These are phyloP conservation scores for Fringilla coelebs DNA, from an alignment of 2,797 vertebrate genomes.

Conservation along the genomic window DNA sequence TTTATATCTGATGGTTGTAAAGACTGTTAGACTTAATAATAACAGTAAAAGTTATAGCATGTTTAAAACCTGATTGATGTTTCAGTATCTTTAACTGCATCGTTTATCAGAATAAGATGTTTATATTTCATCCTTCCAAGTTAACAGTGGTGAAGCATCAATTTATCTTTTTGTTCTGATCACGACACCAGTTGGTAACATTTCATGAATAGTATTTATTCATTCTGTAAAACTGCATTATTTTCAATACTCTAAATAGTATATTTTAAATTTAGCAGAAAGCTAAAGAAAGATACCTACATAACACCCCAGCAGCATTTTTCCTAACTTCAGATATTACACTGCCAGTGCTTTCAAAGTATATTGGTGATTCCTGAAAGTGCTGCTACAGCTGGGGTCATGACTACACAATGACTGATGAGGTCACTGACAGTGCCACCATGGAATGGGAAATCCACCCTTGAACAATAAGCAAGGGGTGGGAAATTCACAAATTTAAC, in stretches of 20 bases:
- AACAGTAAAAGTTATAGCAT: conserved; percentile 48
- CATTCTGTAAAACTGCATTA: not conserved
- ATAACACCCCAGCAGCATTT: not conserved
- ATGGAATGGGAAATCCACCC: not conserved
- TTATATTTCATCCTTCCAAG: conserved; percentile 54
- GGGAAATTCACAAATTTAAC: not conserved
- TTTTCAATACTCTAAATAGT: not conserved
- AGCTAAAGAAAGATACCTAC: not conserved
- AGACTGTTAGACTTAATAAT: conserved; percentile 52
- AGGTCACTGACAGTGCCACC: not conserved
- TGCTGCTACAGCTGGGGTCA: not conserved
- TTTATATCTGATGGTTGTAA: conserved; percentile 53
- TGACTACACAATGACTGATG: not conserved
- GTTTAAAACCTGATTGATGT: conserved; percentile 33
- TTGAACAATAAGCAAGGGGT: not conserved
- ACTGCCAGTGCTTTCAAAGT: not conserved
- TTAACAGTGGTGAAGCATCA: conserved; percentile 22
- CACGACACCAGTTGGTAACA: not conserved
- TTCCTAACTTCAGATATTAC: not conserved
- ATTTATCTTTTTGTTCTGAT: conserved; percentile 51
- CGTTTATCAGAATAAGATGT: conserved; percentile 46
- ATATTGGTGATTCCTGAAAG: not conserved
- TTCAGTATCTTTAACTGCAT: conserved; percentile 26
- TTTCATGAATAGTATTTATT: conserved; percentile 46
- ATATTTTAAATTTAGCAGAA: not conserved